Conservation (phyloP, 2,888 invertebrate species). For the Dolichopus griseipennis region DNA sequence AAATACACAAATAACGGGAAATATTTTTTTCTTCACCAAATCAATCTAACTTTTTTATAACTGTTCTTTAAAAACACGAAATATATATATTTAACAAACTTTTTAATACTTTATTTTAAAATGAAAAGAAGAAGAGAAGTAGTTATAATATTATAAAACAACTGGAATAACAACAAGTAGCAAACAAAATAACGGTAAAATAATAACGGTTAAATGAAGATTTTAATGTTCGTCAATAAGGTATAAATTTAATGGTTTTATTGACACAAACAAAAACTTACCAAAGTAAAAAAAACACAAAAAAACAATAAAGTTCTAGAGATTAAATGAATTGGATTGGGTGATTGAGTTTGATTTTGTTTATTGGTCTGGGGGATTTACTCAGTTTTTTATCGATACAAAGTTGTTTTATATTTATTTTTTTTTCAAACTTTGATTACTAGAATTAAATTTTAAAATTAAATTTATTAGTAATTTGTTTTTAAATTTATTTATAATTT, state of each 20-base stretch:
- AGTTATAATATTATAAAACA: background rate
- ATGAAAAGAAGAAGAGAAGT: background rate
- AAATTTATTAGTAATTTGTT: too few species aligned
- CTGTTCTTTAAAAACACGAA: background rate
- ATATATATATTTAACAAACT: background rate
- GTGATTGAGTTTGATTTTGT: too few species aligned
- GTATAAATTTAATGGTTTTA: background rate
- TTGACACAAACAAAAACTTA: background rate
- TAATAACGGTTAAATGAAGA: background rate
- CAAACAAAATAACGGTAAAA: background rate
- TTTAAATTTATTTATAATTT: too few species aligned
- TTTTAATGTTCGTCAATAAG: conserved; percentile 4
- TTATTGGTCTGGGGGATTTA: too few species aligned
- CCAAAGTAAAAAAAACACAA: background rate
- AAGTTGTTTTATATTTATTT: too few species aligned
- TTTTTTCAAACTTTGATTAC: too few species aligned
- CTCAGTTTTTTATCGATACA: too few species aligned
- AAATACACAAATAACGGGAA: background rate
- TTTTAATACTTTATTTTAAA: background rate
- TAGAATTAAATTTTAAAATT: too few species aligned
- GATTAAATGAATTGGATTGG: too few species aligned
- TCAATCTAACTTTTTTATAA: conserved; percentile 6
- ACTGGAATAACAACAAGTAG: background rate
- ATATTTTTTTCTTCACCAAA: background rate
- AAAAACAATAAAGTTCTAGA: too few species aligned